These are phyloP conservation scores for Macaria liturata DNA, from an alignment of 2,888 invertebrate species.

Conservation along the genomic window DNA sequence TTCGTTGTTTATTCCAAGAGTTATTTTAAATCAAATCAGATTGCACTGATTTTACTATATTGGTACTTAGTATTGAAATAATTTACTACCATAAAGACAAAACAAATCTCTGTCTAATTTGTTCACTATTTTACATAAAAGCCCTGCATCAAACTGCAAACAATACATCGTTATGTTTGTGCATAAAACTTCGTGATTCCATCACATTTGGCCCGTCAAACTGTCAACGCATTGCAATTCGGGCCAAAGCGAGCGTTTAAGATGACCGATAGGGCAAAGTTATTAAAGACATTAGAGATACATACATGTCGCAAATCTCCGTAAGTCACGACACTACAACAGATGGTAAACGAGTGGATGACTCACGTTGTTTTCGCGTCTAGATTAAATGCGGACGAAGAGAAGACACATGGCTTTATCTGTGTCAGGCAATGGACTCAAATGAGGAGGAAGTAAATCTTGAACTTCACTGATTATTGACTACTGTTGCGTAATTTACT, in stretches of 20 bases:
- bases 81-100: too few species aligned
- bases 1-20: too few species aligned
- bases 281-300: constrained; percentile 29
- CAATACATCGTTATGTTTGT: constrained; percentile 6
- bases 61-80: too few species aligned
- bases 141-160: too few species aligned
- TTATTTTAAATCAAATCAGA: too few species aligned
- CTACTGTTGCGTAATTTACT: too few species aligned
- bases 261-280: constrained; percentile 18
- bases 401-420: constrained; percentile 21
- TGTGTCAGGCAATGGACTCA: constrained; percentile 34
- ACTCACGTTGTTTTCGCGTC: constrained; percentile 49
- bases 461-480: too few species aligned
- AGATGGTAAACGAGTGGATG: constrained; percentile 63
- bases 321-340: constrained; percentile 55
- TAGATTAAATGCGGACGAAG: constrained; percentile 35
- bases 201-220: not conserved
- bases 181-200: too few species aligned
- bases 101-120: too few species aligned
- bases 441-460: constrained; percentile 18
- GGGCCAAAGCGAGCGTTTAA: constrained; percentile 16
- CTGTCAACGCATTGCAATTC: constrained; percentile 19
- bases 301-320: constrained; percentile 37
- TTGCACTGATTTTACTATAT: too few species aligned
- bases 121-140: too few species aligned